A percentile compares a stretch with the other conserved stretches of the same genome.
phyloP scores from a whole-genome alignment of 2,888 invertebrate genomes.

The Polietes domitor region DNA sequence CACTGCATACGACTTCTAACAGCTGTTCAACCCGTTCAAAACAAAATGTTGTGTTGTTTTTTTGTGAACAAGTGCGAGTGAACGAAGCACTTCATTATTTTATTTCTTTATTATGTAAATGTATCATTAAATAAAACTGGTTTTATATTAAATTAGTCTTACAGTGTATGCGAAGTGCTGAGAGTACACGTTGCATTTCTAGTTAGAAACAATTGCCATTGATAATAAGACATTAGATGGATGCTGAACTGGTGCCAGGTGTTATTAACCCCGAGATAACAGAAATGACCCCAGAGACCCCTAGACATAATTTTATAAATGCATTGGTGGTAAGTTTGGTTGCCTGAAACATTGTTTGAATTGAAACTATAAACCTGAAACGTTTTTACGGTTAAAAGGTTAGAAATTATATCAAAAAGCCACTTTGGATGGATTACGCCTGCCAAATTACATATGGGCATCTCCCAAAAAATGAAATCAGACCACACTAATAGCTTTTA shows the following conservation, averaged over 20 bases:
- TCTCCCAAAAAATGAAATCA: too few species aligned
- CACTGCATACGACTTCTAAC: constrained; percentile 8
- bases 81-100: too few species aligned
- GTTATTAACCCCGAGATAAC: constrained; percentile 37
- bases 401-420: too few species aligned
- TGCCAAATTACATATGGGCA: too few species aligned
- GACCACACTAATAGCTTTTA: too few species aligned
- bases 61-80: too few species aligned
- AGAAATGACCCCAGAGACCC: constrained; percentile 7
- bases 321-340: constrained; percentile 66
- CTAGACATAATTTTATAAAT: constrained; percentile 59
- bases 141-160: neutral
- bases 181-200: neutral
- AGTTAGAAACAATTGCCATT: neutral
- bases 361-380: too few species aligned
- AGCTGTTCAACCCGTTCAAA: constrained; percentile 1
- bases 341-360: too few species aligned
- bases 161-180: neutral
- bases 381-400: too few species aligned
- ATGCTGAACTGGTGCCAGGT: constrained; percentile 8
- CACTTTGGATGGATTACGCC: too few species aligned
- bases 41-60: neutral
- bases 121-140: neutral
- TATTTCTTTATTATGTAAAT: constrained; percentile 5
- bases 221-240: constrained; percentile 36